Base-by-base conservation (phyloP, 1,140 invertebrate species). In the Pseudomyrmex gracilis region DNA sequence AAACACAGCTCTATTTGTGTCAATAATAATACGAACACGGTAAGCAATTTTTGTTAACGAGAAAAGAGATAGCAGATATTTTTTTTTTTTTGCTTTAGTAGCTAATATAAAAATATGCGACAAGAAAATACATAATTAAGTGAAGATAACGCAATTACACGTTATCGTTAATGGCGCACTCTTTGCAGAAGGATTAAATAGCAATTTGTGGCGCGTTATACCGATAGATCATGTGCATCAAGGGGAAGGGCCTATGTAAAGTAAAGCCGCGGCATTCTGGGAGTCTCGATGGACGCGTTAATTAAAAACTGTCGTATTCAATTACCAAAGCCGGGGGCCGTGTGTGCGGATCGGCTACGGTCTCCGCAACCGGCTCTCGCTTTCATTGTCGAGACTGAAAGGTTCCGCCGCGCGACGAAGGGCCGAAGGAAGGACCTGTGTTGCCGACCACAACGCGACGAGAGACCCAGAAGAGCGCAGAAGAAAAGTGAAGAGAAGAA, bases 231-330 rank as follows among this genome's bases (percentile, higher is more conserved):
- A 58, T 17, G 43, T 24, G n/a, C 47, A 10, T 70, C 34, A 70
- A 47, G 43, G 24, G 10, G 34, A 0, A 34, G 34, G 34, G 7
- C 3, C n/a, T 13, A 34, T 76, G n/a, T n/a, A 76, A 82, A 67
- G 8, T 20, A 22, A 20, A 57, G 20, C 64, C 43, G 43, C 53
- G 43, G 53, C 20, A 70, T 68, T 77, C 53, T 58, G 34, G 64
- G 20, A n/a, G 34, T 78, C 66, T 20, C 63, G 73, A 71, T 34
- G 61, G 63, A 57, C 76, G 66, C 66, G 76, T 80, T 80, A 80
- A 80, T 80, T 80, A 80, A 80, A 80, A 80, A 80, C 76, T 80
- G 66, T 80, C 76, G 76, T 80, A 80, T 80, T 66, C 76, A 80
- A 80, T 80, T 80, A 80, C 66, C 43, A 53, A 58, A 60, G 66